These are phyloP conservation scores for Papilio elwesi DNA, from an alignment of 2,888 invertebrate species.

Conservation along the genomic window DNA sequence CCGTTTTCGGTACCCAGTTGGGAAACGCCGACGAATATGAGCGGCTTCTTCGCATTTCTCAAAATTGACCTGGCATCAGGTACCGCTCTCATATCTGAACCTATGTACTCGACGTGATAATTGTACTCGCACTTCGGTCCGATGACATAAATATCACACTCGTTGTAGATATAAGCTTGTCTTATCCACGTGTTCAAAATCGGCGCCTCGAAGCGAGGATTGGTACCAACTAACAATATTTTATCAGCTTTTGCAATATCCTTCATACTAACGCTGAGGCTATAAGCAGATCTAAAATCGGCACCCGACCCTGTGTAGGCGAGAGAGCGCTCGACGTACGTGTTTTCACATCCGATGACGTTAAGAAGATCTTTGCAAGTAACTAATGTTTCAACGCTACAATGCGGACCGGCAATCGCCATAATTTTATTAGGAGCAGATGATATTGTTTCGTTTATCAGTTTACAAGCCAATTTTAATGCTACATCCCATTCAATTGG, in stretches of 20 bases:
- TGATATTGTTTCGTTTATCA: constrained; percentile 81
- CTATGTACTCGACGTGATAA: constrained; percentile 83
- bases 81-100: constrained; percentile 52
- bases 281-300: constrained; percentile 71
- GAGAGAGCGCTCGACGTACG: constrained; percentile 64
- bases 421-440: constrained; percentile 78
- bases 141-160: constrained; percentile 92
- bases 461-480: constrained; percentile 87
- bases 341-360: constrained; percentile 66
- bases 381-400: constrained; percentile 73
- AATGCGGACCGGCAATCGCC: constrained; percentile 71
- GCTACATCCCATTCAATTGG: constrained; percentile 97
- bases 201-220: constrained; percentile 98
- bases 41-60: constrained; percentile 60
- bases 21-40: constrained; percentile 70
- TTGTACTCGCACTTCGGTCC: constrained; percentile 96
- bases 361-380: constrained; percentile 73
- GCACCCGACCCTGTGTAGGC: constrained; percentile 51
- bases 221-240: constrained; percentile 96
- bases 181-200: constrained; percentile 97
- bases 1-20: constrained; percentile 55
- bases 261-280: constrained; percentile 87
- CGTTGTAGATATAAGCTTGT: constrained; percentile 95
- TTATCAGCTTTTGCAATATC: constrained; percentile 90
- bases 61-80: constrained; percentile 48